phyloP scores from a whole-genome alignment of 2,797 vertebrate species.

The Microctenopoma steveboyesi region DNA sequence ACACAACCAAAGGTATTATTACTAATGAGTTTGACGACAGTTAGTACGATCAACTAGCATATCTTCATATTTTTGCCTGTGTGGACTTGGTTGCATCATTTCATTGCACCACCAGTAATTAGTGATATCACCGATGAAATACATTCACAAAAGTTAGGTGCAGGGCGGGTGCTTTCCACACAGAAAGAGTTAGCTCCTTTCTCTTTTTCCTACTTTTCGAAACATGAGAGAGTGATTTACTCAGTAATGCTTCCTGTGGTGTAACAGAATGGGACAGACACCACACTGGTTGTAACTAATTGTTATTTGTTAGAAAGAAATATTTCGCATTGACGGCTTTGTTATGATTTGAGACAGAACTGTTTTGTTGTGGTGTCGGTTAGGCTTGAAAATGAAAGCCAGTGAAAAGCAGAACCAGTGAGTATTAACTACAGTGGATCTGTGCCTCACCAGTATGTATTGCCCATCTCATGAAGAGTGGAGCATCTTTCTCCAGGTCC shows the following conservation, averaged over 20 bases:
- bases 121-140: no score
- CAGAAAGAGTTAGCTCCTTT: background rate
- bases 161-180: background rate
- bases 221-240: no score
- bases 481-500: constrained; percentile 99
- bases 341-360: background rate
- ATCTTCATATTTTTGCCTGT: background rate
- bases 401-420: constrained; percentile 34
- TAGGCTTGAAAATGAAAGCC: constrained; percentile 26
- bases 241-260: background rate
- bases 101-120: background rate
- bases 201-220: background rate
- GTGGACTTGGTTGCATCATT: background rate
- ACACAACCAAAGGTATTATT: no score
- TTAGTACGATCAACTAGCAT: no score
- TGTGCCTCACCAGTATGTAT: constrained; percentile 91
- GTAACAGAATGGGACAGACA: background rate
- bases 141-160: background rate
- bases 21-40: no score
- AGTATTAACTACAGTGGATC: background rate
- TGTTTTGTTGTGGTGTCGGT: no score
- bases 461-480: constrained; percentile 98
- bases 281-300: background rate
- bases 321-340: no score
- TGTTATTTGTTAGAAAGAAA: constrained; percentile 1